Evolutionary conservation across 2,797 vertebrate genomes (phyloP).

Genomic region (Rhynchotus rufescens): DNA sequence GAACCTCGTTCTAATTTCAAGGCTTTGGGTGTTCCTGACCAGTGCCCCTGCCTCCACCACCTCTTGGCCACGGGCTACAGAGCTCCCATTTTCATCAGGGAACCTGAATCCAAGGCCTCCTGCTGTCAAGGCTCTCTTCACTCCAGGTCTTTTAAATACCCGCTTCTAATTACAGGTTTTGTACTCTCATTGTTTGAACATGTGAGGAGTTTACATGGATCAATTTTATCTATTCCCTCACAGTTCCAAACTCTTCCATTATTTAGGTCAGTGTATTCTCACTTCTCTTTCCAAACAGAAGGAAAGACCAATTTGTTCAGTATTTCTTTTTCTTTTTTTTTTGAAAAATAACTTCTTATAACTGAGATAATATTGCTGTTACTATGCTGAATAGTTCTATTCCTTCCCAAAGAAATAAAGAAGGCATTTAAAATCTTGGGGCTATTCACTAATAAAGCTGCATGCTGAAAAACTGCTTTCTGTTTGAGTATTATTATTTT

Average conservation of each 20-base stretch:
- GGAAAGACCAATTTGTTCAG: constrained; percentile 8
- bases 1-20: neutral
- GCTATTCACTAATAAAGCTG: neutral
- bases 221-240: neutral
- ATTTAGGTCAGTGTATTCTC: constrained; percentile 6
- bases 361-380: neutral
- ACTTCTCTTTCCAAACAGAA: neutral
- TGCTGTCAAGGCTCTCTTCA: neutral
- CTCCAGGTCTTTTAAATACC: constrained; percentile 1
- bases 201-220: constrained; percentile 24
- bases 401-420: constrained; percentile 10
- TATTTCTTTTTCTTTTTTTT: neutral
- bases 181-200: neutral
- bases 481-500: neutral
- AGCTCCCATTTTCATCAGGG: neutral
- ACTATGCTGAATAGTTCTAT: neutral
- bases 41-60: neutral
- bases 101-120: neutral
- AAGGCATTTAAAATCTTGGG: neutral
- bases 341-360: neutral
- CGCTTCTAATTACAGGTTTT: neutral
- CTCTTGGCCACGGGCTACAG: neutral
- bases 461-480: neutral
- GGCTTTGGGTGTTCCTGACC: neutral
- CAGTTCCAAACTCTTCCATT: constrained; percentile 11